A percentile compares a stretch with the other conserved stretches of the same genome.
phyloP scores from a whole-genome alignment of 2,888 invertebrate species.

The Pseudeuparius sepicola region DNA sequence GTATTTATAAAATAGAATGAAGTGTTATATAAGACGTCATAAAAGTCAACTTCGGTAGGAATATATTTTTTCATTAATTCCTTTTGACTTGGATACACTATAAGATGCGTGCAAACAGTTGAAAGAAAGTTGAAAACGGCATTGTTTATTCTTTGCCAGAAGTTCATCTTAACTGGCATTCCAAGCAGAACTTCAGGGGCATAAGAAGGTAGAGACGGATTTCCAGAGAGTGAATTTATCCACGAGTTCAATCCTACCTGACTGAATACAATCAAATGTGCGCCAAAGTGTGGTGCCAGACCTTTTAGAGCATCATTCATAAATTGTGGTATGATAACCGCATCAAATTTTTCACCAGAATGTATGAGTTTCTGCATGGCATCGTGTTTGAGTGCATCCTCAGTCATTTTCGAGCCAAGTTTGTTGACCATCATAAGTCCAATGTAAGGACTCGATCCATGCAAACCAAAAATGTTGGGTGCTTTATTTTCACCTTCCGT shows the following conservation, averaged over 20 bases:
- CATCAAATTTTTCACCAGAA: conserved; percentile 20
- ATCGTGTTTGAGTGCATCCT: conserved; percentile 17
- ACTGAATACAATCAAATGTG: conserved; percentile 33
- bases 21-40: conserved; percentile 24
- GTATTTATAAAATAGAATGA: conserved; percentile 29
- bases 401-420: conserved; percentile 17
- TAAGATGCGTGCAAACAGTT: conserved; percentile 27
- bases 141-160: conserved; percentile 19
- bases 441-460: too few species aligned
- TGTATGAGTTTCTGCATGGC: conserved; percentile 17
- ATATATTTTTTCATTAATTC: conserved; percentile 26
- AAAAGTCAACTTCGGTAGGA: conserved; percentile 24
- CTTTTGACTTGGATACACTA: conserved; percentile 24
- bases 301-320: conserved; percentile 40
- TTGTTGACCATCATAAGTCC: conserved; percentile 19
- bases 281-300: conserved; percentile 31
- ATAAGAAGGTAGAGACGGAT: conserved; percentile 42
- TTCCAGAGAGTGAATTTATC: too few species aligned
- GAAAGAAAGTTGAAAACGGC: conserved; percentile 25
- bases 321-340: conserved; percentile 35
- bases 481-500: too few species aligned
- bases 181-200: conserved; percentile 40
- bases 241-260: conserved; percentile 38
- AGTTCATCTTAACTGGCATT: conserved; percentile 18
- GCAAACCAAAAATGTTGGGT: too few species aligned